Evolutionary conservation across 2,113 vertebrate species (phyloP), one percentile per base, ranked within the genome.

Genomic region (Ancistrus triradiatus): DNA sequence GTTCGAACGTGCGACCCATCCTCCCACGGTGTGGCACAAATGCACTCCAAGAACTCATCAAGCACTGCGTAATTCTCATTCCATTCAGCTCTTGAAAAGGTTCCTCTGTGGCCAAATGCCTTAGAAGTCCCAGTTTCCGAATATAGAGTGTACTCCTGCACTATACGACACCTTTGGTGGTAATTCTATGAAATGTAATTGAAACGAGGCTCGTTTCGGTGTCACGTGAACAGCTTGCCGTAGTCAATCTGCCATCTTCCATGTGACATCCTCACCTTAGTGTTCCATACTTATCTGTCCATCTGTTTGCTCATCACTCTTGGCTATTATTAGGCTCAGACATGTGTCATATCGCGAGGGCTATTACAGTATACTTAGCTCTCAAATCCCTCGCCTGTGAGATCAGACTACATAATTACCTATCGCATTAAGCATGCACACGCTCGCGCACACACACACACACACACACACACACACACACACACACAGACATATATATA

Each of bases 361-460:
- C 53, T 66, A 58, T 56, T 49, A 75, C 67, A 79, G 66, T 83
- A 80, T 81, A 81, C 81, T 83, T 85, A 81, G 80, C 75, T 82
- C 81, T 83, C 85, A 85, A 87, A 85, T 85, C 84, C 81, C 80
- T 57, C 6, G 76, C 74, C 66, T 75, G 80, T 84, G 86, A 88
- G 84, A 86, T 85, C 85, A 85, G 86, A 81, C 84, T 85, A 70
- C 73, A 80, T 84, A 86, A 89, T 88, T 87, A 87, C 81, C 81
- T 81, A 72, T 83, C 80, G 74, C 82, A 83, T 84, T 85, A 85
- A 85, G 76, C 76, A 47, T 73, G 59, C 77, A 79, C 77, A 80
- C 74, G 74, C 73, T 69, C 77, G 70, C 78, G 61, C 59, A 33
- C 51, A 27, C 61, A 66, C 37, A 67, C 49, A 56, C 50, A 57